phyloP scores from a whole-genome alignment of 2,888 invertebrate genomes.

The Agrotis puta region DNA sequence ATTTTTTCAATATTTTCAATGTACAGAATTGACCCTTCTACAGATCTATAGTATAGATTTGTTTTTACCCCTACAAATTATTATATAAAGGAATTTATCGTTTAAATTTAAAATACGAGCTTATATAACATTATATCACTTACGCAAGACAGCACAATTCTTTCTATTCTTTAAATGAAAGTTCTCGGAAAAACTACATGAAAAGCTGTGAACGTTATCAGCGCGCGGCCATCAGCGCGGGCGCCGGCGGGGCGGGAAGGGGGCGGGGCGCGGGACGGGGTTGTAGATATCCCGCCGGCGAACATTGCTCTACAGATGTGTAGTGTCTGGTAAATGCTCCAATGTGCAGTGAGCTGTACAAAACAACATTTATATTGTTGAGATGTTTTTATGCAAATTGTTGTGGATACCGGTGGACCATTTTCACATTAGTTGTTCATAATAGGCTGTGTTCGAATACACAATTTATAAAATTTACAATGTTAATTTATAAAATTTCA shows the following conservation, averaged over 20 bases:
- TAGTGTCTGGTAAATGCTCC: background rate
- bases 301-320: conserved; percentile 1
- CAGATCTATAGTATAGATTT: no score
- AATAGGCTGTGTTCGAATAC: background rate
- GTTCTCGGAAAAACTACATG: conserved; percentile 21
- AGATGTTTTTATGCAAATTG: background rate
- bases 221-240: conserved; percentile 15
- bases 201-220: conserved; percentile 44
- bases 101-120: no score
- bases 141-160: conserved; percentile 6
- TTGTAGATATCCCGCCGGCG: background rate
- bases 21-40: no score
- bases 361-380: background rate
- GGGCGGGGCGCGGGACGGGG: background rate
- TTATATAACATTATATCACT: background rate
- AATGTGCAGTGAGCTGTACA: background rate
- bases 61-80: no score
- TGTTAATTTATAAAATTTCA: background rate
- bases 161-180: conserved; percentile 15
- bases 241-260: background rate
- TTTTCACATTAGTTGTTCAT: background rate
- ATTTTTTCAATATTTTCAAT: no score
- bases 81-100: no score
- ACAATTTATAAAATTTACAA: background rate
- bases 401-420: background rate